These are phyloP conservation scores for Synergus umbraculus DNA, from an alignment of 2,888 invertebrate genomes.

Conservation along the genomic window DNA sequence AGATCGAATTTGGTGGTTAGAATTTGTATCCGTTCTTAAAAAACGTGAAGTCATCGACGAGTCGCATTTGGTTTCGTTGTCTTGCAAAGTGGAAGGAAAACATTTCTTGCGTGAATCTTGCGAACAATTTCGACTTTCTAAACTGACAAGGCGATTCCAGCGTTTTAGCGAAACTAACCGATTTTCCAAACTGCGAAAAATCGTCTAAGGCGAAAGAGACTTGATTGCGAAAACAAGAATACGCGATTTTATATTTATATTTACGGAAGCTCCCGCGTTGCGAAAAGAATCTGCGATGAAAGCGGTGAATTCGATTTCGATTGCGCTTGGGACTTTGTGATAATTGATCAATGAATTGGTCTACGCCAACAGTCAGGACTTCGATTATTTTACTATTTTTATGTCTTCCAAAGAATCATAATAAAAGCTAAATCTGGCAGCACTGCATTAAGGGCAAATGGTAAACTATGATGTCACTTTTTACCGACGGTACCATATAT, in stretches of 20 bases:
- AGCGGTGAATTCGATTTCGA: slow-evolving; percentile 16
- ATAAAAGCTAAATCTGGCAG: neutral
- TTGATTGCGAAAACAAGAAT: neutral
- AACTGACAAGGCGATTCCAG: neutral
- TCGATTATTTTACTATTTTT: neutral
- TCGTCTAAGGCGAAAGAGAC: neutral
- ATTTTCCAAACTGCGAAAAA: slow-evolving; percentile 29
- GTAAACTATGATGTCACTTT: too few species aligned
- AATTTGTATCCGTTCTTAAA: too few species aligned
- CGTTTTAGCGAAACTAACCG: slow-evolving; percentile 8
- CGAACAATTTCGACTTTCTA: neutral
- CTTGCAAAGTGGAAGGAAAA: neutral
- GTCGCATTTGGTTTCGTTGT: neutral
- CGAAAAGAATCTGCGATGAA: slow-evolving; percentile 43
- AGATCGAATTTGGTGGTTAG: too few species aligned
- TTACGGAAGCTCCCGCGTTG: neutral
- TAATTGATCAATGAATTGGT: neutral
- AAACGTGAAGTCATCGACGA: neutral
- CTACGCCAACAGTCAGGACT: neutral
- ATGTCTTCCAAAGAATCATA: neutral
- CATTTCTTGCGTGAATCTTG: neutral
- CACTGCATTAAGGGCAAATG: neutral
- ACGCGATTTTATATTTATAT: neutral
- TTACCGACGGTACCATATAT: too few species aligned
- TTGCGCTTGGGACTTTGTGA: neutral